A percentile compares a stretch with the other conserved stretches of the same genome.
Conservation (phyloP, 2,888 invertebrate species). For the Anoncus sp. region DNA sequence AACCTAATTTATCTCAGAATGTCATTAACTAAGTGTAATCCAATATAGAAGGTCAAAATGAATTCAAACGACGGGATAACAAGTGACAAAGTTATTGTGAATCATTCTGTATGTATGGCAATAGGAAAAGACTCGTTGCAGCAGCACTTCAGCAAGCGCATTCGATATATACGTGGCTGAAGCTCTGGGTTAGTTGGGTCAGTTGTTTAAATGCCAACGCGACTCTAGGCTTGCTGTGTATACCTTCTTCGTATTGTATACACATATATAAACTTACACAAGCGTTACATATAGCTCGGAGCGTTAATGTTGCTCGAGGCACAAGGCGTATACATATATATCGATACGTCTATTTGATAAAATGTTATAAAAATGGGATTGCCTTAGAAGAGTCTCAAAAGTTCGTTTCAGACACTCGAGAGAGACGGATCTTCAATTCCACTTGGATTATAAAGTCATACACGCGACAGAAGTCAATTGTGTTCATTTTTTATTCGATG, state of each 20-base stretch:
- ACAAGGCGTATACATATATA: constrained; percentile 34
- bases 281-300: constrained; percentile 23
- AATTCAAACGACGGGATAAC: neutral
- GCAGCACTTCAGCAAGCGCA: neutral
- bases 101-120: constrained; percentile 29
- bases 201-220: constrained; percentile 62
- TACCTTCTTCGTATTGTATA: constrained; percentile 37
- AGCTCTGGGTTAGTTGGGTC: constrained; percentile 60
- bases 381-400: constrained; percentile 28
- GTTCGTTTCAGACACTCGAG: constrained; percentile 2
- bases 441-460: constrained; percentile 10
- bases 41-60: too few relatives aligned
- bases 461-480: constrained; percentile 8
- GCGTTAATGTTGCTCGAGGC: constrained; percentile 32
- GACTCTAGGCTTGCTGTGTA: constrained; percentile 56
- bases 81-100: neutral
- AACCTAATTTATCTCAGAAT: too few relatives aligned
- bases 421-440: constrained; percentile 8
- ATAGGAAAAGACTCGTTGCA: constrained; percentile 10
- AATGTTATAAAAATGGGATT: constrained; percentile 37
- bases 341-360: constrained; percentile 54
- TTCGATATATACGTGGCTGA: constrained; percentile 25
- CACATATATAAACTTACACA: neutral
- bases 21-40: too few relatives aligned
- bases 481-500: too few relatives aligned